These are phyloP conservation scores for Xerus rutilus DNA, from an alignment of 2,797 vertebrate species.

Conservation along the genomic window DNA sequence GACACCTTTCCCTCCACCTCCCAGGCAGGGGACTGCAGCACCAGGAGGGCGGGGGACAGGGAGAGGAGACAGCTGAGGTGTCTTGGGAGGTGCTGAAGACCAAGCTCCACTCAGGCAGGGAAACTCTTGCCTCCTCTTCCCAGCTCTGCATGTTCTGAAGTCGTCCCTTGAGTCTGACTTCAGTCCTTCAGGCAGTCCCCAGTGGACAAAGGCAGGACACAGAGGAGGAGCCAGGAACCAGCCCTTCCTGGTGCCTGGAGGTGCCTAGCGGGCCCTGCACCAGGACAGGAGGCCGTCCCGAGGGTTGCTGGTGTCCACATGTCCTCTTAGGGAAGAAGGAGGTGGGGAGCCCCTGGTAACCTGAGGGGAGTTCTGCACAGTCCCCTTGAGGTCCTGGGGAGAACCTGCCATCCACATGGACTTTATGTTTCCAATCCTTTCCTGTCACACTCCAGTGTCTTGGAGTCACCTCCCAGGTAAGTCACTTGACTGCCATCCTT, in stretches of 20 bases:
- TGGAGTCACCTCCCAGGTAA: background rate
- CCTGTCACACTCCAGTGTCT: background rate
- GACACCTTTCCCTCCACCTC: background rate
- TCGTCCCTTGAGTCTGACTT: background rate
- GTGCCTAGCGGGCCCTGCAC: fast-evolving
- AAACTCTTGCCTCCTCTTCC: background rate
- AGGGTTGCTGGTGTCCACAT: background rate
- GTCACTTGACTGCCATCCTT: no score
- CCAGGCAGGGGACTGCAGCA: background rate
- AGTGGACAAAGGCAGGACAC: background rate
- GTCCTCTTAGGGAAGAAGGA: background rate
- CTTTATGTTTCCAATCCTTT: fast-evolving
- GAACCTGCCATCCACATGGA: no score
- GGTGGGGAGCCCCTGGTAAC: background rate
- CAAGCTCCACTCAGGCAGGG: no score
- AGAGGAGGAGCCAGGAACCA: background rate
- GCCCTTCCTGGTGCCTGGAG: background rate
- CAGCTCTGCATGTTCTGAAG: background rate
- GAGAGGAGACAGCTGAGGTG: background rate
- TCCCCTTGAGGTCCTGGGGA: no score
- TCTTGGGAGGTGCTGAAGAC: background rate
- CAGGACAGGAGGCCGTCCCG: background rate
- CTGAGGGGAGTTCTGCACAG: no score
- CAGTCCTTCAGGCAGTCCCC: background rate
- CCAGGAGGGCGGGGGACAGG: no score